These are phyloP conservation scores for Stichopus chloronotus DNA, from an alignment of 35 echinoderm and acorn worm species.

Conservation along the genomic window DNA sequence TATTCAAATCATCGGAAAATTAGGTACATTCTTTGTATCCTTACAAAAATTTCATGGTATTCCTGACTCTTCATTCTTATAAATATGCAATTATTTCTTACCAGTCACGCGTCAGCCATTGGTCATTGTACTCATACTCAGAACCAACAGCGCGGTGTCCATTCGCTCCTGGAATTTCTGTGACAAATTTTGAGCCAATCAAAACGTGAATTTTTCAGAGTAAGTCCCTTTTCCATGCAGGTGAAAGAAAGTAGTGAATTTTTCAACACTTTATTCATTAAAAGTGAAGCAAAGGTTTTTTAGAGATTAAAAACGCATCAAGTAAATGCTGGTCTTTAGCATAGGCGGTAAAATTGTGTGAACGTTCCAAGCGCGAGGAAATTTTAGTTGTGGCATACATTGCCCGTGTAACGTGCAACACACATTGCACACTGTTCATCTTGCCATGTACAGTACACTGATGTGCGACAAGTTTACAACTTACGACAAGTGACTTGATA, in stretches of 20 bases:
- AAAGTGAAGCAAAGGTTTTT: neutral
- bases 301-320: neutral
- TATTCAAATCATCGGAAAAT: too few species aligned
- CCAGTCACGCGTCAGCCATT: slow-evolving; percentile 49
- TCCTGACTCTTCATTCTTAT: slow-evolving; percentile 29
- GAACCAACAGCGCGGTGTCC: slow-evolving; percentile 32
- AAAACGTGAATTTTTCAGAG: slow-evolving; percentile 42
- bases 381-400: neutral
- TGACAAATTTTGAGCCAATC: slow-evolving; percentile 52
- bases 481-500: too few species aligned
- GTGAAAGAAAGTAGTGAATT: neutral
- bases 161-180: slow-evolving; percentile 40
- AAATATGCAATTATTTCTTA: slow-evolving; percentile 35
- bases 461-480: neutral
- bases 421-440: neutral
- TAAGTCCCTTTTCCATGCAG: slow-evolving; percentile 22
- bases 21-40: too few species aligned
- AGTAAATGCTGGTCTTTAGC: neutral
- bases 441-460: neutral
- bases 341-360: slow-evolving; percentile 40
- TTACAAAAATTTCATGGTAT: neutral
- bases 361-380: slow-evolving; percentile 15
- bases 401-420: neutral
- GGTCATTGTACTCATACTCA: slow-evolving; percentile 44
- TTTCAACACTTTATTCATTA: neutral